Conservation (phyloP, 2,797 vertebrate genomes). For the Orientallactaga sibirica region DNA sequence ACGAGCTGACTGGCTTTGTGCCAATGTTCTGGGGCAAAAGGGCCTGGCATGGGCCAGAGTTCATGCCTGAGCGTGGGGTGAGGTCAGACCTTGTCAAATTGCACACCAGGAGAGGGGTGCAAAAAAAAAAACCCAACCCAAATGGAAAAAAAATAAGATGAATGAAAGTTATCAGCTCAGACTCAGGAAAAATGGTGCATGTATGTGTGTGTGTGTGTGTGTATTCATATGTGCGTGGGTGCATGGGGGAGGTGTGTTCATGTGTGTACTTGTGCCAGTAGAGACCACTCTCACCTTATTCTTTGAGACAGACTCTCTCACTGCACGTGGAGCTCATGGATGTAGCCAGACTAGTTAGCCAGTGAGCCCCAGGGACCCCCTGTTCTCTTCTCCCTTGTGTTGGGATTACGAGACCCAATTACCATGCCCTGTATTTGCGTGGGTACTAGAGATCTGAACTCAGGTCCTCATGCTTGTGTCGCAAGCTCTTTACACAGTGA, state of each 20-base stretch:
- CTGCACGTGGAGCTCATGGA: neutral
- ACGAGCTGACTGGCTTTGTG: neutral
- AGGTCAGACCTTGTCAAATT: neutral
- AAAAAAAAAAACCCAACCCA: neutral
- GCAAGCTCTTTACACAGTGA: neutral
- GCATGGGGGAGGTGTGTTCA: no score
- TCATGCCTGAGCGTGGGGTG: neutral
- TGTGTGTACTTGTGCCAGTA: neutral
- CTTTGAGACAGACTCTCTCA: neutral
- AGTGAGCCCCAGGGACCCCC: neutral
- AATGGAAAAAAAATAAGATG: neutral
- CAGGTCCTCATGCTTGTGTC: neutral
- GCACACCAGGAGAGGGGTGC: neutral
- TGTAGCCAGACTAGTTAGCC: neutral
- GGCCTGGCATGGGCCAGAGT: rapidly evolving
- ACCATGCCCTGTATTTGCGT: no score
- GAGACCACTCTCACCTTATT: neutral
- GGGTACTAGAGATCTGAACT: neutral
- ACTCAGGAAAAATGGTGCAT: neutral
- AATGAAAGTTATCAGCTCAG: neutral
- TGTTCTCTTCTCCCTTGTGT: no score
- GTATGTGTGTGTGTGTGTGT: neutral
- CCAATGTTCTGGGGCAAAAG: neutral
- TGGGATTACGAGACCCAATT: no score
- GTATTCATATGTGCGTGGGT: neutral